Evolutionary conservation across 2,797 vertebrate genomes (phyloP), one percentile per base, ranked within the genome.

Genomic region (Otolemur crassicaudatus): DNA sequence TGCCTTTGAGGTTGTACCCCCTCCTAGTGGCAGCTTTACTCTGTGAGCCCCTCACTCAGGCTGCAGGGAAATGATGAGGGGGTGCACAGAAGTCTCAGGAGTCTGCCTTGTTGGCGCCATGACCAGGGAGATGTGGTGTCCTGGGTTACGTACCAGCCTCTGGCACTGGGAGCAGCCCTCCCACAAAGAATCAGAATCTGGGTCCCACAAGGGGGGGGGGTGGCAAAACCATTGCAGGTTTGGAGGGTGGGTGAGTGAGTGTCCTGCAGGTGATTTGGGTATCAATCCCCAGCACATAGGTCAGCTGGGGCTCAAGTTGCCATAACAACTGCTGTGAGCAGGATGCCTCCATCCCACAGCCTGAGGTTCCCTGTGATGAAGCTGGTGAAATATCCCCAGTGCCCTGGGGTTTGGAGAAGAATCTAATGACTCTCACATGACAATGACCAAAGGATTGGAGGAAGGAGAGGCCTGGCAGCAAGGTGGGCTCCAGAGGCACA

Each of bases 371-470:
- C 53, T 22, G 0, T 25, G n/a, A 49, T 31, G 4, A 56, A 37
- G 20, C 79, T 6, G 23, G 22, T 37, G n/a, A 60, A 34, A 58
- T 27, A 27, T 37, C 34, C 53, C 77, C 12, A 25, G 53, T 37
- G 11, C 77, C 56, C 2, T 56, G 49, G n/a, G 31, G 73, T 7
- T 37, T 25, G 3, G 8, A 81, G 34, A 61, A 3, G 14, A 61
- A 72, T 13, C 77, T 80, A 25, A 80, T 8, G 7, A 7, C 23
- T 58, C 13, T 25, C 7, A 0, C 0, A 2, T n/a, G 77, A 60
- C 53, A 6, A 9, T 1, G 2, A 56, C n/a, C 13, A 80, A 23
- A 22, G n/a, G n/a, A n/a, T 16, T 0, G 1, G 53, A 23, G 12
- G 76, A 3, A 46, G 20, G 76, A 79, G 49, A 23, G 49, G 31